Conservation (phyloP, 2,113 vertebrate genomes). For the Erythrocebus patas region DNA sequence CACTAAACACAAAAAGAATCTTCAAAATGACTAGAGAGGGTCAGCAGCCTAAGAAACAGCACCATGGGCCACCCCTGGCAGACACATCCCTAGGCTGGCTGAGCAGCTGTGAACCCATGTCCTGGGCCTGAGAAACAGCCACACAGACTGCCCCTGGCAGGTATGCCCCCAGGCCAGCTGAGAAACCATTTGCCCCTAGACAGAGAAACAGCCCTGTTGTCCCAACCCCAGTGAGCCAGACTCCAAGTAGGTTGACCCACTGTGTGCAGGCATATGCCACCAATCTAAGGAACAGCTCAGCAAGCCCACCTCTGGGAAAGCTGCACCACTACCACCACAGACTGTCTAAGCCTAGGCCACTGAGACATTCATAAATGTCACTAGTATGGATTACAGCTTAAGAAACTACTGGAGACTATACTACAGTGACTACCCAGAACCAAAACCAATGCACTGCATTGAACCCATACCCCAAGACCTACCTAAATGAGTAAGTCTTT, state of each 20-base stretch:
- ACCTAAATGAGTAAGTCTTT: background rate
- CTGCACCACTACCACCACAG: background rate
- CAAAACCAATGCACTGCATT: background rate
- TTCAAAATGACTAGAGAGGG: background rate
- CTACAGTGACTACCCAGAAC: background rate
- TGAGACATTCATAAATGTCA: background rate
- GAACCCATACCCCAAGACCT: background rate
- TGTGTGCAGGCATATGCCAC: background rate
- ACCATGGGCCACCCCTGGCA: background rate
- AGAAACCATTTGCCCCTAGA: background rate
- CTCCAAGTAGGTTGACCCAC: background rate
- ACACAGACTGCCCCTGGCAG: background rate
- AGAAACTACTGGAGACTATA: background rate
- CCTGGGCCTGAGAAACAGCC: background rate
- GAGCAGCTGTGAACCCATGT: background rate
- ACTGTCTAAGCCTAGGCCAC: background rate
- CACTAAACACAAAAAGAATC: background rate
- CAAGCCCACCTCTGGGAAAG: background rate
- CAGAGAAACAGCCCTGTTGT: background rate
- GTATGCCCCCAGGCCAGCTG: background rate
- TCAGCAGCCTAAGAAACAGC: background rate
- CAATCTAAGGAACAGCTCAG: background rate
- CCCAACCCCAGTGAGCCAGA: background rate
- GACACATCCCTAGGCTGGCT: background rate
- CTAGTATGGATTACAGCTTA: background rate